These are phyloP conservation scores for Mormoops blainvillei DNA, from an alignment of 2,113 vertebrate species.

Conservation along the genomic window DNA sequence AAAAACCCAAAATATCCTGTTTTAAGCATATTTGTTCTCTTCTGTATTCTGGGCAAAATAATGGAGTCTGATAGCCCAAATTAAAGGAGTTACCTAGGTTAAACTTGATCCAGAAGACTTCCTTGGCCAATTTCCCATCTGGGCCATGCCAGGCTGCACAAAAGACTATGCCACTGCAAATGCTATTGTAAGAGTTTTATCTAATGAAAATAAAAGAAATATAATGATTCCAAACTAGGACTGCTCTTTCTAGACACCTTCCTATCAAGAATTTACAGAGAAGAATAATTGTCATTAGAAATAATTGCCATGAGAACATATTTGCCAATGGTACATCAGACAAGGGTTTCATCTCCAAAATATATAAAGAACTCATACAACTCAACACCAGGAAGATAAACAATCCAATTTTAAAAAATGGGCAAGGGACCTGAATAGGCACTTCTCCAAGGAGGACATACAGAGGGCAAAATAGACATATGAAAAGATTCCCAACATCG, in stretches of 20 bases:
- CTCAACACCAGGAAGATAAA: no score
- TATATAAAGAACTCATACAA: no score
- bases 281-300: neutral
- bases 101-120: constrained; percentile 40
- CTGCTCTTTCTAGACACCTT: neutral
- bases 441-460: no score
- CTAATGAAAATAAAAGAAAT: neutral
- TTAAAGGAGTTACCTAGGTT: constrained; percentile 2
- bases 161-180: neutral
- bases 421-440: no score
- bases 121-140: neutral
- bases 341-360: no score
- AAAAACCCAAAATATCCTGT: constrained; percentile 26
- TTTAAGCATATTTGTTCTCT: constrained; percentile 36
- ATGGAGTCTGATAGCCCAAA: neutral
- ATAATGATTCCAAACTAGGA: neutral
- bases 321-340: no score
- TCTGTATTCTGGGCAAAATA: constrained; percentile 4
- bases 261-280: constrained; percentile 8
- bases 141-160: neutral
- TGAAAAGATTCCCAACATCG: no score
- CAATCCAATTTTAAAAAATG: no score
- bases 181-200: constrained; percentile 10
- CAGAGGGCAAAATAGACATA: no score
- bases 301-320: neutral